These are phyloP conservation scores for Florisuga fusca DNA, from an alignment of 2,797 vertebrate species.

Conservation along the genomic window DNA sequence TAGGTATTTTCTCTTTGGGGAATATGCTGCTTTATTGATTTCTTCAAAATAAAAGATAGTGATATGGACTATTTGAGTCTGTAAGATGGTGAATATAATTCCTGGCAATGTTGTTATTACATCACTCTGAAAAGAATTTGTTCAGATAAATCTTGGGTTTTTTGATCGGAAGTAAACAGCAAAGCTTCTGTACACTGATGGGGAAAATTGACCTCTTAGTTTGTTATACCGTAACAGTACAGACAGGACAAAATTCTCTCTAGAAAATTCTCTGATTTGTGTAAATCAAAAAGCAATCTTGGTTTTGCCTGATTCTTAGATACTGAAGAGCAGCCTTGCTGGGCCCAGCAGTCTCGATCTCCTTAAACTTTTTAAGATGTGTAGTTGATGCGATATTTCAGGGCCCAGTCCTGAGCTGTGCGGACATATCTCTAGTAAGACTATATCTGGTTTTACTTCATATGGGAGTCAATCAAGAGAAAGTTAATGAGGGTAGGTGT, in stretches of 20 bases:
- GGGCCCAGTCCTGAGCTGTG: neutral
- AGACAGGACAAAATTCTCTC: neutral
- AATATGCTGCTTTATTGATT: slow-evolving; percentile 16
- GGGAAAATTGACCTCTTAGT: neutral
- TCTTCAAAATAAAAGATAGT: slow-evolving; percentile 34
- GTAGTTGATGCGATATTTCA: neutral
- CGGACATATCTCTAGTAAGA: neutral
- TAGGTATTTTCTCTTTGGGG: slow-evolving; percentile 44
- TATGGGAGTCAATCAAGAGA: neutral
- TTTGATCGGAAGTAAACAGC: neutral
- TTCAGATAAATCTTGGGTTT: slow-evolving; percentile 35
- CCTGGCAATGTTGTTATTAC: slow-evolving; percentile 44
- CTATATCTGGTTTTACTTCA: neutral
- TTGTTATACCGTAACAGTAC: neutral
- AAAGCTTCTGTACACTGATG: neutral
- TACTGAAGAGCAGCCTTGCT: neutral
- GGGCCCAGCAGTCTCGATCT: neutral
- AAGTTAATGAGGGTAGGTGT: neutral
- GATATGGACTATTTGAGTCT: slow-evolving; percentile 41
- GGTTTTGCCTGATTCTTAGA: neutral
- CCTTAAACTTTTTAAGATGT: neutral
- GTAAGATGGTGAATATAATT: slow-evolving; percentile 33
- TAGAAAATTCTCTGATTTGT: neutral
- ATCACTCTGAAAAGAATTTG: slow-evolving; percentile 38
- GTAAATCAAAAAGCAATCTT: neutral